Evolutionary conservation across 2,113 vertebrate species (phyloP).

Genomic region (Willisornis vidua): DNA sequence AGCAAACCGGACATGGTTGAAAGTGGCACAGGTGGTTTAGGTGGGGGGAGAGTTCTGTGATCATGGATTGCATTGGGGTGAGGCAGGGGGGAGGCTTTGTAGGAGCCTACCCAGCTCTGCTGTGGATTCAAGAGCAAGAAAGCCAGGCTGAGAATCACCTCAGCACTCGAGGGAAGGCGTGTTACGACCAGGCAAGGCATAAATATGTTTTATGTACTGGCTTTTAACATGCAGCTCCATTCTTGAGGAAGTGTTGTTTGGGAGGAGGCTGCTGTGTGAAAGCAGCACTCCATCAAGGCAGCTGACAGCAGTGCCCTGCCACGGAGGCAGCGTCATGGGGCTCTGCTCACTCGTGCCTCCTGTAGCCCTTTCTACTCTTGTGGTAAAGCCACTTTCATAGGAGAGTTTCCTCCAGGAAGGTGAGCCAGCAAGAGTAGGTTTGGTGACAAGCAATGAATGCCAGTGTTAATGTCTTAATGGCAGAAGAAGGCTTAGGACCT

Average conservation of each 20-base stretch:
- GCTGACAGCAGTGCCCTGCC: not conserved
- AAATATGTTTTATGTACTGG: not conserved
- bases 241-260: not conserved
- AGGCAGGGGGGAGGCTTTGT: not conserved
- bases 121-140: not conserved
- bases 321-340: accelerated
- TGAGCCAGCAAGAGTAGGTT: not conserved
- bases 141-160: not conserved
- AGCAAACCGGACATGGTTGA: accelerated
- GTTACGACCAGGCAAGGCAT: not conserved
- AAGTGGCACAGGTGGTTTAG: not conserved
- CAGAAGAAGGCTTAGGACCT: not conserved
- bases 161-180: accelerated
- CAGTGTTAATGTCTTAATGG: not conserved
- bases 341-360: not conserved
- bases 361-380: not conserved
- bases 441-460: accelerated
- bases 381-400: not conserved
- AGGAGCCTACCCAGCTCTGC: not conserved
- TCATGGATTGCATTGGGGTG: not conserved
- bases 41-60: accelerated
- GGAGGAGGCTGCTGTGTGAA: not conserved
- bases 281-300: not conserved
- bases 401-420: not conserved
- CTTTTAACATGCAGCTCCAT: not conserved